Evolutionary conservation across 92 coral and sea anemone genomes (phyloP), one percentile per base, ranked within the genome.

Genomic region (Actinernus sp.): DNA sequence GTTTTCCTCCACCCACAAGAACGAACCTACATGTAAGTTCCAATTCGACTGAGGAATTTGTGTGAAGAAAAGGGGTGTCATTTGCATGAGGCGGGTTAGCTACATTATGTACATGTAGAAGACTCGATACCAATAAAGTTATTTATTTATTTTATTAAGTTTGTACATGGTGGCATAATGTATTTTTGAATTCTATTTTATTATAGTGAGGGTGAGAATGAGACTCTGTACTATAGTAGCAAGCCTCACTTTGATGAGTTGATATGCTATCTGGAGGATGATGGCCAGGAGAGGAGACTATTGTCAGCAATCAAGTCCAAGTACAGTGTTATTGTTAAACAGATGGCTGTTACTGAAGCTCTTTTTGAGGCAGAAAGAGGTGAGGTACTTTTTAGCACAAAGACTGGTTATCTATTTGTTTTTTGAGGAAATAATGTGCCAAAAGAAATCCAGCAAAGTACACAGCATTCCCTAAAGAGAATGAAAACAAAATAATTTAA

Each of bases 301-400:
- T 28, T 91, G 46, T 84, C 96, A 45, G 80, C 74, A n/a, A 49
- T 94, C 6, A 87, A 82, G 54, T 70, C 73, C 24, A 88, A 83
- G 69, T 94, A 94, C 69, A 87, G 82, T 28, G 82, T 82, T 21
- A 94, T 94, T 48, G 63, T 91, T 44, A 84, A 75, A 58, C 98
- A 94, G 57, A 94, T 94, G 98, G 95, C 71, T 25, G 65, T 94
- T 29, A 91, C 98, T 32, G 93, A 91, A 63, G 71, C 88, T 41
- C 86, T 94, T 6, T 61, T 78, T 22, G 97, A 94, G 63, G 89
- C 85, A 27, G 58, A 80, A 23, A 67, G 97, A 67, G 98, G 98
- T 94, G 22, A 47, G 63, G 29, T 3, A 1, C 12, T 3, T 26
- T n/a, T n/a, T n/a, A n/a, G 9, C n/a, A 37, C 43, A n/a, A n/a